Evolutionary conservation across 1,140 invertebrate genomes (phyloP).

Genomic region (Pseudomyrmex dendroicus): DNA sequence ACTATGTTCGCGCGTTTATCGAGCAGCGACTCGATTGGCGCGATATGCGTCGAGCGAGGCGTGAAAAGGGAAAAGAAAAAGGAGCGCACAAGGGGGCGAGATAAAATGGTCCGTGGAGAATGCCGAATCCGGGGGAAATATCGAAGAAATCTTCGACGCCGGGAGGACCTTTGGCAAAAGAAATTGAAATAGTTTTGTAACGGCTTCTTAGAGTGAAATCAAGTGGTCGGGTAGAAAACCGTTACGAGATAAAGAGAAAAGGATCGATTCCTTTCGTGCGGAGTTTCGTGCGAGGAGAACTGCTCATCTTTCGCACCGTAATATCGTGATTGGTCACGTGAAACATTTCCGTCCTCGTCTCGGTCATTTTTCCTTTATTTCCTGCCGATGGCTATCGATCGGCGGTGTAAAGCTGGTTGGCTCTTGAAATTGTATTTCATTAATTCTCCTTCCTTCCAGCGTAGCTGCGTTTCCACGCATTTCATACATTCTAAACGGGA

Average conservation of each 20-base stretch:
- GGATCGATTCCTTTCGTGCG: constrained; percentile 49
- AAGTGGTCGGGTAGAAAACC: constrained; percentile 39
- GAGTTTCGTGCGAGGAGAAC: constrained; percentile 13
- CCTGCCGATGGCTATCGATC: constrained; percentile 31
- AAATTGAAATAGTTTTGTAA: constrained; percentile 61
- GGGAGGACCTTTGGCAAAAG: constrained; percentile 53
- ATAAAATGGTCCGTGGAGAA: constrained; percentile 58
- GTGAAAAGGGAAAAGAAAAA: constrained; percentile 14
- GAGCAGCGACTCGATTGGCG: constrained; percentile 52
- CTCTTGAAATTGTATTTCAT: constrained; percentile 42
- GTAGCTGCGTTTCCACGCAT: constrained; percentile 30
- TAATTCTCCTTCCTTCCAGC: constrained; percentile 21
- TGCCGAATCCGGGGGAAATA: constrained; percentile 54
- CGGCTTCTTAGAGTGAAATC: constrained; percentile 59
- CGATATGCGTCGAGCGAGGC: constrained; percentile 54
- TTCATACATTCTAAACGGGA: constrained; percentile 48
- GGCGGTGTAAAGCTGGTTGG: not conserved
- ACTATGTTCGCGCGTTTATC: constrained; percentile 33
- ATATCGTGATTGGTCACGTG: constrained; percentile 53
- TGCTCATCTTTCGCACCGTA: constrained; percentile 49
- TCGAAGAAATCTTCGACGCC: constrained; percentile 46
- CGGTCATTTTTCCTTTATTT: not conserved
- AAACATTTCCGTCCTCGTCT: constrained; percentile 15
- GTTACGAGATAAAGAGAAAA: constrained; percentile 57
- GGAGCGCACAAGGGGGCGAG: constrained; percentile 15